phyloP scores from a whole-genome alignment of 1,140 invertebrate species.

The Gonioctena quinquepunctata region DNA sequence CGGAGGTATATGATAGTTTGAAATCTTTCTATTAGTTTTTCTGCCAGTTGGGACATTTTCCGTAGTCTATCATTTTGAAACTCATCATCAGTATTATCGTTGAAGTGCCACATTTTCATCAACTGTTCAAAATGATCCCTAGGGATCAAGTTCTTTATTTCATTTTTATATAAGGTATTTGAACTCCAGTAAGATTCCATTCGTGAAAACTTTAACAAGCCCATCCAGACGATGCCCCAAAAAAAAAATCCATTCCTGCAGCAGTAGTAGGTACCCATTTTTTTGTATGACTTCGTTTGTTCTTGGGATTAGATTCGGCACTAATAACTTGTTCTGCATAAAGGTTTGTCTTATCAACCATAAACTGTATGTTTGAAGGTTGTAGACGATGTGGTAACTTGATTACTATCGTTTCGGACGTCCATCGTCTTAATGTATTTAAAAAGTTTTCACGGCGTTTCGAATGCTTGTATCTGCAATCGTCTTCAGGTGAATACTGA shows the following conservation, averaged over 20 bases:
- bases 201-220: neutral
- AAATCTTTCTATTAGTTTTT: conserved; percentile 19
- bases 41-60: conserved; percentile 5
- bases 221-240: neutral
- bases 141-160: neutral
- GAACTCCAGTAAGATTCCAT: neutral
- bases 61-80: neutral
- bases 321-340: neutral
- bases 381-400: no score
- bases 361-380: neutral
- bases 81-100: neutral
- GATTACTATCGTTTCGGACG: no score
- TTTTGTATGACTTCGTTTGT: neutral
- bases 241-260: neutral
- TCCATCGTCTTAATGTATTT: no score
- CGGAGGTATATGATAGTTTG: conserved; percentile 3
- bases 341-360: neutral
- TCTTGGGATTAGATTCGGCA: neutral
- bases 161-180: neutral
- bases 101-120: neutral
- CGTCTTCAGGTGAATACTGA: no score
- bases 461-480: no score
- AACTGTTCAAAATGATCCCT: neutral
- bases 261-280: neutral
- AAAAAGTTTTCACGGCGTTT: no score